These are phyloP conservation scores for Podocnemis expansa DNA, from an alignment of 2,113 vertebrate genomes.

Conservation along the genomic window DNA sequence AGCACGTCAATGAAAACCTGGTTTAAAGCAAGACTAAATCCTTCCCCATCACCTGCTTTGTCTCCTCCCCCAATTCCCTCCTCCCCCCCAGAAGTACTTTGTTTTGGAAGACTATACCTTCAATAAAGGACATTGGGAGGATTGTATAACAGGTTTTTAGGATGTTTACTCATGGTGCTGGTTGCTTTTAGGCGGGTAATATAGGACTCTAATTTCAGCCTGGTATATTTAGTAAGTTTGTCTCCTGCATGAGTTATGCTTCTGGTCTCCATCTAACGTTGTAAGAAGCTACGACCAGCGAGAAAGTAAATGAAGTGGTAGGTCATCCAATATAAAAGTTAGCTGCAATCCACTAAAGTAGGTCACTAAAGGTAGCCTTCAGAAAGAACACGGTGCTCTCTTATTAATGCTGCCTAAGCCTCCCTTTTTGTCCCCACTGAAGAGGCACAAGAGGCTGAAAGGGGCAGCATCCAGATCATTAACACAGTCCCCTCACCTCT, in stretches of 20 bases:
- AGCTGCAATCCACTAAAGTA: not conserved
- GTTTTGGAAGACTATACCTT: constrained; percentile 32
- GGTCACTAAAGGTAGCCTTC: constrained; percentile 51
- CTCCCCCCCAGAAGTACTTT: constrained; percentile 20
- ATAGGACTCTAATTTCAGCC: constrained; percentile 53
- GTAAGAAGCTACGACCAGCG: constrained; percentile 24
- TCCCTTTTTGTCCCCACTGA: constrained; percentile 40
- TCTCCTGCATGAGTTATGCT: constrained; percentile 57
- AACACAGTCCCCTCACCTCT: constrained; percentile 36
- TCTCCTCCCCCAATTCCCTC: constrained; percentile 13
- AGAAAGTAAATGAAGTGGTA: constrained; percentile 36
- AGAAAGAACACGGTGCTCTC: constrained; percentile 42
- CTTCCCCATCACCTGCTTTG: not conserved
- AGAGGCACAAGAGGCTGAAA: constrained; percentile 28
- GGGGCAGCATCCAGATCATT: constrained; percentile 54
- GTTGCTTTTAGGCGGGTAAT: not conserved
- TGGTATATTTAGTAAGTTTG: constrained; percentile 23
- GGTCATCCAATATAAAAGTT: constrained; percentile 19
- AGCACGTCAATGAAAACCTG: not conserved
- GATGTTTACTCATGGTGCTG: constrained; percentile 67
- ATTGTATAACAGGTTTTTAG: constrained; percentile 62
- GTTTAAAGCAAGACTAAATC: not conserved
- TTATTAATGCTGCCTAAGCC: constrained; percentile 56
- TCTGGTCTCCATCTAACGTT: constrained; percentile 35
- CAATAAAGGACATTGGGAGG: constrained; percentile 28